These are phyloP conservation scores for Tetrao urogallus DNA, from an alignment of 2,113 vertebrate species.

Conservation along the genomic window DNA sequence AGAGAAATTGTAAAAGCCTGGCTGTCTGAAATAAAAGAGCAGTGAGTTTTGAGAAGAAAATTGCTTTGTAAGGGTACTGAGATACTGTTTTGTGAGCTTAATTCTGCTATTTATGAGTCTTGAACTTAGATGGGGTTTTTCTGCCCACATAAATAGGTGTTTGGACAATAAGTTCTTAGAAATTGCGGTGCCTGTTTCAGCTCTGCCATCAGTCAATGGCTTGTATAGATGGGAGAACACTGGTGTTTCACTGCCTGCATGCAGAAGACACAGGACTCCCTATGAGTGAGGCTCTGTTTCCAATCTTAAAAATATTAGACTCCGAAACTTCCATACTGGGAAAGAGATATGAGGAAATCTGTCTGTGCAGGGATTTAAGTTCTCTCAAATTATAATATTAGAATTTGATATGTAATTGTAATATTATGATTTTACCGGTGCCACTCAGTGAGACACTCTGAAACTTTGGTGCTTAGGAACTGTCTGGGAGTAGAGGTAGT, in stretches of 20 bases:
- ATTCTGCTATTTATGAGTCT: not conserved
- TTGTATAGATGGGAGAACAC: not conserved
- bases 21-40: not conserved
- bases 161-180: not conserved
- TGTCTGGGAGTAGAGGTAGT: not conserved
- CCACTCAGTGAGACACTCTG: not conserved
- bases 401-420: not conserved
- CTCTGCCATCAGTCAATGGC: not conserved
- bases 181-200: not conserved
- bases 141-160: not conserved
- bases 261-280: not conserved
- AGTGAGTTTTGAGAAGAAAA: not conserved
- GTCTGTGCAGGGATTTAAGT: not conserved
- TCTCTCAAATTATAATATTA: not conserved
- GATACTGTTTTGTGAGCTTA: not conserved
- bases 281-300: not conserved
- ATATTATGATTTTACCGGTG: not conserved
- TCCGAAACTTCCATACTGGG: not conserved
- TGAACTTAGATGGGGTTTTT: not conserved
- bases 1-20: not conserved
- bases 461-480: not conserved
- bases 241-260: not conserved
- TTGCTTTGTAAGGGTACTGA: not conserved
- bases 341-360: not conserved
- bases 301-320: not conserved